Evolutionary conservation across 2,888 invertebrate species (phyloP), one percentile per base, ranked within the genome.

Genomic region (Lasioglossum pauxillum): DNA sequence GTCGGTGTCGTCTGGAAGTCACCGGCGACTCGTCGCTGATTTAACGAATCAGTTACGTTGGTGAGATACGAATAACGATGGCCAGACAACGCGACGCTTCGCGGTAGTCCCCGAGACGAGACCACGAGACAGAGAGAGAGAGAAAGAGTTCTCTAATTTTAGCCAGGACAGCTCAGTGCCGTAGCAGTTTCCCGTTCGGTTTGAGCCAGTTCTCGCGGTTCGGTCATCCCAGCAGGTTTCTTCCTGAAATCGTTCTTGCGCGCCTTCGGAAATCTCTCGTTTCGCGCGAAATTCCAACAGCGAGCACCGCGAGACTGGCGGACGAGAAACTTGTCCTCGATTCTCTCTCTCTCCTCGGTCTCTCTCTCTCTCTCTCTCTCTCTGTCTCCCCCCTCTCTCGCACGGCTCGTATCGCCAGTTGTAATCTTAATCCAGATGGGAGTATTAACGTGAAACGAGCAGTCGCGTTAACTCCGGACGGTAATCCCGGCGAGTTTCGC

Each of bases 1-100:
- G 74, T 57, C 74, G 60, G 49, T 78, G 83, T 78, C 78, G 80
- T 84, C 83, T 80, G 86, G 76, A 78, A 87, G 87, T 86, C 60
- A 85, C 67, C 72, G 69, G 35, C n/a, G 78, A 60, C 79, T 75
- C 64, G 75, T 73, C 80, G 74, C 76, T 84, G 89, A 89, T 90
- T 90, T 87, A 87, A 90, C 82, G 84, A 88, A 91, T 89, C 89
- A 80, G 91, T 91, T 91, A 89, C 90, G 90, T 90, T 89, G 80
- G 85, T 81, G 87, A 87, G 78, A 84, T 89, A 78, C 86, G 88
- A 91, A 90, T 90, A 87, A 88, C 79, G 85, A 79, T 72, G 87
- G 88, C 89, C 89, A 93, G 93, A 92, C 92, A 91, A 91, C 89
- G 87, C 90, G 92, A 91, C 91, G 90, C 91, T 90, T 87, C 92